Evolutionary conservation across 2,888 invertebrate genomes (phyloP), one percentile per base, ranked within the genome.

Genomic region (Caenorhabditis sp.): DNA sequence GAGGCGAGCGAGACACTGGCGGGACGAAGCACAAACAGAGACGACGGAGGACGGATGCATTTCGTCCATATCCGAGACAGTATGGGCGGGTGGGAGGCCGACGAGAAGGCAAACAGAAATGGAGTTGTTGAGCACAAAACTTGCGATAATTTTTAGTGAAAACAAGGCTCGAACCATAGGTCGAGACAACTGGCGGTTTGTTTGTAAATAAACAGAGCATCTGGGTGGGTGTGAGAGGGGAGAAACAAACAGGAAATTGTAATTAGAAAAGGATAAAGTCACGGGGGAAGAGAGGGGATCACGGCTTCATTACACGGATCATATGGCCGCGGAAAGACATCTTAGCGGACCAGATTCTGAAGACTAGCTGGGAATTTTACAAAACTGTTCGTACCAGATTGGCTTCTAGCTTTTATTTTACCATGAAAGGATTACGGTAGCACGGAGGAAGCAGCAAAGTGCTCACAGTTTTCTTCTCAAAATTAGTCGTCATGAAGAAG

Each of bases 141-240:
- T 65, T 55, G 55, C 46, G 65, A 66, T 66, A 66, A 66, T 66
- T 66, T 55, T 22, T 30, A 65, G 63, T 65, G 63, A 55, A 65
- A 65, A 65, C 52, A 62, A 62, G 61, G 50, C 39, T 62, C 61
- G 30, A 62, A 61, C 46, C 46, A 48, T 37, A 48, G 61, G 61
- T 61, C 61, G 41, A 24, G 5, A 1, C 61, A 41, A 22, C 11
- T 2, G 15, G 46, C n/a, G 35, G 26, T 61, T 37, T 46, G 35
- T 35, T 59, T 62, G 62, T 52, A 52, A 55, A 45, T 55, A 43
- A 65, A 55, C 43, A 55, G 35, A 61, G 20, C 15, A n/a, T n/a
- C n/a, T n/a, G n/a, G n/a, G n/a, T n/a, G 6, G 22, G 32, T 2
- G 13, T 22, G 32, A 17, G 43, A 45, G 5, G 20, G 35, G n/a